These are phyloP conservation scores for Anabacerthia variegaticeps DNA, from an alignment of 2,797 vertebrate species.

Conservation along the genomic window DNA sequence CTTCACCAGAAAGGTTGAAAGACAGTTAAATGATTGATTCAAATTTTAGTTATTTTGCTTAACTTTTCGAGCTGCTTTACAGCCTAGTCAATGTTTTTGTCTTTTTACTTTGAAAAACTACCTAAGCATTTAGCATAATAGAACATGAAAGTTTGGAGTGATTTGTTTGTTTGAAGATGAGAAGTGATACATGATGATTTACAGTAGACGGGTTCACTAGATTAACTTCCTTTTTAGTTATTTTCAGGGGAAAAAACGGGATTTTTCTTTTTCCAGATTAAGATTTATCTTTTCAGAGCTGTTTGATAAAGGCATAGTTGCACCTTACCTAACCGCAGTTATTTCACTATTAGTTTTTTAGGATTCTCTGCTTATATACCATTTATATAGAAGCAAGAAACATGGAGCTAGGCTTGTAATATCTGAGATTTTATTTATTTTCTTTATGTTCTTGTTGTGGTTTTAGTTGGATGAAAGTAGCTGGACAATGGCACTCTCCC, in stretches of 20 bases:
- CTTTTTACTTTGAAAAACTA: not conserved
- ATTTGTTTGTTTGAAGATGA: not conserved
- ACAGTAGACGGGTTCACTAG: not conserved
- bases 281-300: not conserved
- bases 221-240: not conserved
- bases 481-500: conserved; percentile 85
- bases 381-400: not conserved
- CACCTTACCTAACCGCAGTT: not conserved
- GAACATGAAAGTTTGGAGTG: not conserved
- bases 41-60: not conserved
- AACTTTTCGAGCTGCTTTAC: not conserved
- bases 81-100: not conserved
- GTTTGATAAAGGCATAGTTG: not conserved
- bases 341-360: not conserved
- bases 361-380: not conserved
- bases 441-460: not conserved
- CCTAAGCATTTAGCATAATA: not conserved
- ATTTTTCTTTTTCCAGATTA: not conserved
- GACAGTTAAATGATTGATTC: not conserved
- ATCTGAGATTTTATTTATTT: not conserved
- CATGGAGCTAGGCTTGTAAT: not conserved
- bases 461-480: conserved; percentile 88
- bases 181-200: not conserved
- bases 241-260: not conserved
- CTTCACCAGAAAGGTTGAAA: not conserved